Evolutionary conservation across 2,113 vertebrate species (phyloP).

Genomic region (Tenebrosternarchus preto): DNA sequence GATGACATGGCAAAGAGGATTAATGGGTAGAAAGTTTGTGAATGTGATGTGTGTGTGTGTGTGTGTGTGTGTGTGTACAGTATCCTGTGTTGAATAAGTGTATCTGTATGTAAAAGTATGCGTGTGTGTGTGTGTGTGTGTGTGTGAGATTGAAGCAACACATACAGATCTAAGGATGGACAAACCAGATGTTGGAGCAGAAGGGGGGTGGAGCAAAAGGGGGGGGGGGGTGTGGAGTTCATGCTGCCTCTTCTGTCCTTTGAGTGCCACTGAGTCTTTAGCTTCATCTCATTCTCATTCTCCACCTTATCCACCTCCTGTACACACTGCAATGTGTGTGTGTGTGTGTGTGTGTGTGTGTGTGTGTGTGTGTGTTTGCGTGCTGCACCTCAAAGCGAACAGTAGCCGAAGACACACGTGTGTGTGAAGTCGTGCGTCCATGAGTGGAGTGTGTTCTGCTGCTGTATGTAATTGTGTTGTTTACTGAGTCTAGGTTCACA

Average conservation of each 20-base stretch:
- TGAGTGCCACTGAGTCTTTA: conserved; percentile 42
- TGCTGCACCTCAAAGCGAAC: background rate
- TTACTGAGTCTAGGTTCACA: conserved; percentile 17
- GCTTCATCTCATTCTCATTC: conserved; percentile 47
- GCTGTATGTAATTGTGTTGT: conserved; percentile 1
- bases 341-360: conserved; percentile 40
- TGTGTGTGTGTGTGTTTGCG: background rate
- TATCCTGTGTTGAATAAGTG: conserved; percentile 32
- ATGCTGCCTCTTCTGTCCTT: conserved; percentile 47
- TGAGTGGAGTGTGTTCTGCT: conserved; percentile 14
- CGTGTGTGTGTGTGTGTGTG: conserved; percentile 16
- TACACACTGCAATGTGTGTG: conserved; percentile 32
- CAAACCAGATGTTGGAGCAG: conserved; percentile 56
- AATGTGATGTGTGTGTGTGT: conserved; percentile 19
- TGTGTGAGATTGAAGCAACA: conserved; percentile 43
- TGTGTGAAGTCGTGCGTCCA: conserved; percentile 20
- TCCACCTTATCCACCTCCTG: conserved; percentile 19
- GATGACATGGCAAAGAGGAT: conserved; percentile 64
- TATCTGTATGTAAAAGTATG: conserved; percentile 38
- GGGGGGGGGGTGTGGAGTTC: conserved; percentile 43
- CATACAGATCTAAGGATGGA: conserved; percentile 46
- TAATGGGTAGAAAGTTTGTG: conserved; percentile 60
- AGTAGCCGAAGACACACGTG: conserved; percentile 10
- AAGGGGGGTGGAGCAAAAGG: too few relatives aligned
- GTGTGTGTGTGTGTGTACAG: conserved; percentile 33